A percentile compares a stretch with the other conserved stretches of the same genome.
phyloP scores from a whole-genome alignment of 2,797 vertebrate species.

The Nannoperca australis region DNA sequence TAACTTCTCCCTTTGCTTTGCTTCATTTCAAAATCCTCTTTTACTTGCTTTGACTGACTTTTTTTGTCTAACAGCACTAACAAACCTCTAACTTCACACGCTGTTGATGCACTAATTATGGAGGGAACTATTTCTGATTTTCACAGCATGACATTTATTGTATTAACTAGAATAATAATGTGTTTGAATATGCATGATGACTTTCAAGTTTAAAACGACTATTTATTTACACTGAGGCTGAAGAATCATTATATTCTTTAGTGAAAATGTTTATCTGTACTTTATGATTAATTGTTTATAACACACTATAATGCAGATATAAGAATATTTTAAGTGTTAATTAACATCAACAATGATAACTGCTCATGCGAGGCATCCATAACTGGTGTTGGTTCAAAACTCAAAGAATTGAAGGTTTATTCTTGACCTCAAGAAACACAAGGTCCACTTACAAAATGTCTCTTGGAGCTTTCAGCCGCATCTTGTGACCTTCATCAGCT shows the following conservation, averaged over 20 bases:
- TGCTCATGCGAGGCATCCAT: background rate
- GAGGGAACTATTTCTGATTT: conserved; percentile 12
- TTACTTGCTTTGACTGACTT: background rate
- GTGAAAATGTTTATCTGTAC: background rate
- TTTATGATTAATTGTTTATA: background rate
- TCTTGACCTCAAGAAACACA: background rate
- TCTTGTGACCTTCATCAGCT: background rate
- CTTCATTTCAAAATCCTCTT: conserved; percentile 48
- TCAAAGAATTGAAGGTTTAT: background rate
- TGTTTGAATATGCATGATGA: conserved; percentile 14
- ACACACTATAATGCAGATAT: background rate
- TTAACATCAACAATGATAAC: background rate
- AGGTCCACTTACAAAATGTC: background rate
- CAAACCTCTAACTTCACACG: conserved; percentile 8
- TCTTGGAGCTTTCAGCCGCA: background rate
- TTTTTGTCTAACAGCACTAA: conserved; percentile 66
- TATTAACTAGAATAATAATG: background rate
- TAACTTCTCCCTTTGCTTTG: conserved; percentile 76
- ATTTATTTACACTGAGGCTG: background rate
- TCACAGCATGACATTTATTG: conserved; percentile 24
- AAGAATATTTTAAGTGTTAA: background rate
- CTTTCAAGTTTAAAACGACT: background rate
- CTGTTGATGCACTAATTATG: conserved; percentile 14
- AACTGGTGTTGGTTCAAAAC: background rate
- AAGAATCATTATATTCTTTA: background rate